Conservation (phyloP, 1,140 invertebrate genomes). For the Achroia grisella region DNA sequence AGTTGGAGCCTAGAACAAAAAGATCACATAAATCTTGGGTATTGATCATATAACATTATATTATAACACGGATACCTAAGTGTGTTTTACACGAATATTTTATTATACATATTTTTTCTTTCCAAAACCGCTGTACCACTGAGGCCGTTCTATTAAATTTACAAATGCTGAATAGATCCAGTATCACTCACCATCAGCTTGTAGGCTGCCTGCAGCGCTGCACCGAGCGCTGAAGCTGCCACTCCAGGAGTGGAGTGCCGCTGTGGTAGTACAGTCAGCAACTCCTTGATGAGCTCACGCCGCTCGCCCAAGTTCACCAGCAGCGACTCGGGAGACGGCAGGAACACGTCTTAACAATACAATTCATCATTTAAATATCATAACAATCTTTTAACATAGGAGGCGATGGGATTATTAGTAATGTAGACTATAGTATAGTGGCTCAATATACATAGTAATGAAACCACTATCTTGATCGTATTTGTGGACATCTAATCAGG, state of each 20-base stretch:
- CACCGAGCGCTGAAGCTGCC: slow-evolving; percentile 90
- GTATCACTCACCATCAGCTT: slow-evolving; percentile 91
- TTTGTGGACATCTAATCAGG: too few species aligned
- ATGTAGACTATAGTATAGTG: too few species aligned
- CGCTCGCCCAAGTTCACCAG: slow-evolving; percentile 94
- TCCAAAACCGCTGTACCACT: too few species aligned
- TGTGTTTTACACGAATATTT: too few species aligned
- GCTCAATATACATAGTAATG: too few species aligned
- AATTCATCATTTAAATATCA: neutral
- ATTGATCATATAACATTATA: neutral
- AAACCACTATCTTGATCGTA: too few species aligned
- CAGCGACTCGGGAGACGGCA: slow-evolving; percentile 92
- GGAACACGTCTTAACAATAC: slow-evolving; percentile 80
- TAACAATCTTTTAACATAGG: neutral
- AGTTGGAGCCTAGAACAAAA: slow-evolving; percentile 81
- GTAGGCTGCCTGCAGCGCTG: slow-evolving; percentile 93
- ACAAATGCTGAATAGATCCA: too few species aligned
- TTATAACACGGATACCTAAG: too few species aligned
- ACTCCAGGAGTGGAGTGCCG: slow-evolving; percentile 84
- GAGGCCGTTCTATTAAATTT: too few species aligned
- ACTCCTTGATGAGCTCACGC: slow-evolving; percentile 84
- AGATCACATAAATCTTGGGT: neutral
- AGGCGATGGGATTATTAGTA: too few species aligned
- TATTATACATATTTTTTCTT: too few species aligned
- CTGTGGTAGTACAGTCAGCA: slow-evolving; percentile 87